Evolutionary conservation across 2,113 vertebrate genomes (phyloP), one percentile per base, ranked within the genome.

Genomic region (Oreochromis niloticus): DNA sequence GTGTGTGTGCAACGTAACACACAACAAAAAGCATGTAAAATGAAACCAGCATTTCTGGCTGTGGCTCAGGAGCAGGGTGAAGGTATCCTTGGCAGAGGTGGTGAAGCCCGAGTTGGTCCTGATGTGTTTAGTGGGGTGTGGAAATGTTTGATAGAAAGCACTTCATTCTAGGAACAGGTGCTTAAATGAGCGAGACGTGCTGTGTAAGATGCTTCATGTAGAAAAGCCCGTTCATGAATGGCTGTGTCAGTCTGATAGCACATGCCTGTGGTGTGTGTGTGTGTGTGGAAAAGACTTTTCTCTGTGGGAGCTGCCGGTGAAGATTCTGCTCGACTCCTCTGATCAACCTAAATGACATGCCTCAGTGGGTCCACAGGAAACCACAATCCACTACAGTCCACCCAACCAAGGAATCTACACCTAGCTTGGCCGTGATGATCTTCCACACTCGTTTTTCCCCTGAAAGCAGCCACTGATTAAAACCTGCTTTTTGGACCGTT

Each of bases 101-200:
- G 30, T n/a, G 19, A 1, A 55, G 9, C 52, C 19, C 0, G 5
- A 11, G 9, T 55, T 11, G 52, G 52, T 55, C 52, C 52, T 22
- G 19, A 22, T 55, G 52, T 55, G n/a, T 55, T 22, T 6, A 6
- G 9, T 22, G 39, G 39, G 9, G 9, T 11, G 52, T 4, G 52
- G 19, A 54, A 22, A 54, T 22, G n/a, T 54, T 54, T 55, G 10
- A 55, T 55, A n/a, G 52, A 1, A n/a, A 55, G n/a, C n/a, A 12
- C 52, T 12, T 22, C 1, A 22, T 55, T 55, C n/a, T 55, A 12
- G n/a, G n/a, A 55, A 1, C 19, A 55, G 22, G 10, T 4, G 54
- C 54, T 55, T 55, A 55, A 55, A 10, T 52, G 50, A 52, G 50
- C 1, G 52, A 55, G n/a, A 6, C 54, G 6, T 55, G 54, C 54